A percentile compares a stretch with the other conserved stretches of the same genome.
phyloP scores from a whole-genome alignment of 2,797 vertebrate species.

The Siniperca obscura region DNA sequence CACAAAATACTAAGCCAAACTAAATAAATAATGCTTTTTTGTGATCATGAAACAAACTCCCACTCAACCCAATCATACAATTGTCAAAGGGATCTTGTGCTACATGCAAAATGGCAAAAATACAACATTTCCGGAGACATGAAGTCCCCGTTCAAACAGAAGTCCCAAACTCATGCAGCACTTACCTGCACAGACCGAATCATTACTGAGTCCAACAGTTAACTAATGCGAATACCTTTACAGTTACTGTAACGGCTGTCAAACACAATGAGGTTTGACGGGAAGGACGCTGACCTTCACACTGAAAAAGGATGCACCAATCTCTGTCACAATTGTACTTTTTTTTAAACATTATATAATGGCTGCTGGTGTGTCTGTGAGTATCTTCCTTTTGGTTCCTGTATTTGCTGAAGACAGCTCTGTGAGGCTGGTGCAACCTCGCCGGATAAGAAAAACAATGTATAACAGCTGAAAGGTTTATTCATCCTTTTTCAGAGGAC shows the following conservation, averaged over 20 bases:
- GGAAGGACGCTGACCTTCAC: neutral
- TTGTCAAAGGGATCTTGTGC: neutral
- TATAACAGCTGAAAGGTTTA: neutral
- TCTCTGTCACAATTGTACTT: neutral
- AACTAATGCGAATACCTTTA: neutral
- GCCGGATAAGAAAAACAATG: too few species aligned
- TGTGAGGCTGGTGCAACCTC: too few species aligned
- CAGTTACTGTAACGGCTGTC: neutral
- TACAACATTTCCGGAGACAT: neutral
- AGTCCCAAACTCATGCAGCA: constrained; percentile 46
- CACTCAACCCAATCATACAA: neutral
- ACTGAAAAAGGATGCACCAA: constrained; percentile 10
- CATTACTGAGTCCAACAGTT: constrained; percentile 8
- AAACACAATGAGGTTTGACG: constrained; percentile 12
- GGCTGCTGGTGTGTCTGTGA: too few species aligned
- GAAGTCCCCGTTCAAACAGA: neutral
- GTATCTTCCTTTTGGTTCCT: neutral
- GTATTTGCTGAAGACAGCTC: neutral
- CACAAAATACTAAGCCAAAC: neutral
- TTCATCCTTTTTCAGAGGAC: constrained; percentile 20
- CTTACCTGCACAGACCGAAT: constrained; percentile 55
- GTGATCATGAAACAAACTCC: neutral
- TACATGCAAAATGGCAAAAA: constrained; percentile 17
- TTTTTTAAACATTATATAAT: neutral
- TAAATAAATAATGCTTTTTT: neutral